Base-by-base conservation (phyloP, 2,888 invertebrate genomes). In the Drosophila subsilvestris region DNA sequence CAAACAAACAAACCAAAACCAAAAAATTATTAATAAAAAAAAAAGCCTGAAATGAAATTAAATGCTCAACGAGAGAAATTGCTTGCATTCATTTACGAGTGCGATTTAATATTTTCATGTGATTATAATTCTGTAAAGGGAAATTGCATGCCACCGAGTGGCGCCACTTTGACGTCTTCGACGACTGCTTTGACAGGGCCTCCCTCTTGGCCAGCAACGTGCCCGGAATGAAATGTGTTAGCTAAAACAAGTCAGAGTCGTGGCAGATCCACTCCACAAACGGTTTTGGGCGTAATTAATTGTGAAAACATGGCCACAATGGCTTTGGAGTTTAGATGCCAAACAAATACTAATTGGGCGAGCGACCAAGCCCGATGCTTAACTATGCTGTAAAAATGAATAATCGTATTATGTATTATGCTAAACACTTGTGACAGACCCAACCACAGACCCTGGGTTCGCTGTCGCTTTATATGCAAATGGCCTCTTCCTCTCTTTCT, bases 231-330 rank as follows among this genome's bases (percentile, higher is more conserved):
- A 37, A 14, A 37, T 37, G 14, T 86, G 76, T 53, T 27, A 45
- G 10, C 10, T 25, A 22, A 22, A 22, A 29, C 9, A 29, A 29
- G 29, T 29, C 29, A 9, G 0, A 29, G 29, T 9, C 51, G 59
- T 51, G 47, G 70, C 48, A 70, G 68, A 51, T 68, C 59, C 59
- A 22, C 18, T 25, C 8, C 55, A 43, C 55, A 6, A 80, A 84
- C 78, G 81, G 53, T 80, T 83, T 37, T 56, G 65, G 57, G 51
- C 69, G 73, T 81, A 83, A 86, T 84, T 80, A 82, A 84, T 82
- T 74, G 74, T 69, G 32, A 58, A 67, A 67, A 69, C 68, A 68
- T 67, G 57, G 57, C 57, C 67, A 22, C 56, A 37, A 37, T n/a
- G 37, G 37, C n/a, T 10, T 7, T 2, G 7, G 5, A 18, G 51